Conservation (phyloP, 2,113 vertebrate genomes). For the Poeciliopsis prolifica region DNA sequence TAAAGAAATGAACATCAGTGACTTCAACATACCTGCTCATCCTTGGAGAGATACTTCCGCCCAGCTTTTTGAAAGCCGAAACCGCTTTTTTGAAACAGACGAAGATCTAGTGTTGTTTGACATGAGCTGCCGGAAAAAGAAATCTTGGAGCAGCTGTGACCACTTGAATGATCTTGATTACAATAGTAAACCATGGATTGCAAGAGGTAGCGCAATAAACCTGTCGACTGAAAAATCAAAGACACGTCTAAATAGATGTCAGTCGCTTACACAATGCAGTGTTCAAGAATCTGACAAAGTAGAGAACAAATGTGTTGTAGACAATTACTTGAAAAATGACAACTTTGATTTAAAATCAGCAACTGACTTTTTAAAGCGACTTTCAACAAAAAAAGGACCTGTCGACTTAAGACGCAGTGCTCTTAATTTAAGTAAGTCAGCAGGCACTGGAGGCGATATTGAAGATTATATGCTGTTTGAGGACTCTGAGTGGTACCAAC, state of each 20-base stretch:
- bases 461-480: constrained; percentile 75
- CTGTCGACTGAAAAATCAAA: constrained; percentile 62
- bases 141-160: constrained; percentile 75
- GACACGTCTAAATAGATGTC: constrained; percentile 54
- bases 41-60: constrained; percentile 68
- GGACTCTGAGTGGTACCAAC: constrained; percentile 87
- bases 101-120: constrained; percentile 79
- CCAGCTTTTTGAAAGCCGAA: constrained; percentile 61
- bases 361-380: constrained; percentile 77
- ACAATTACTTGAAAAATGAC: constrained; percentile 58
- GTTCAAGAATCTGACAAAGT: constrained; percentile 54
- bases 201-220: constrained; percentile 59
- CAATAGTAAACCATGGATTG: constrained; percentile 59
- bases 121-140: constrained; percentile 73
- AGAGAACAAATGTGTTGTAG: constrained; percentile 61
- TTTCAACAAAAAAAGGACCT: constrained; percentile 83
- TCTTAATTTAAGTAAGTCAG: constrained; percentile 77
- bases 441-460: constrained; percentile 49
- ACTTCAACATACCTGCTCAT: constrained; percentile 77
- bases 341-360: constrained; percentile 73
- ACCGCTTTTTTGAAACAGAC: constrained; percentile 62
- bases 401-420: constrained; percentile 88
- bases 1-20: constrained; percentile 66
- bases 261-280: constrained; percentile 73
- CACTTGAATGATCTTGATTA: constrained; percentile 59